Conservation (phyloP, 2,888 invertebrate species). For the Frankliniella intonsa region DNA sequence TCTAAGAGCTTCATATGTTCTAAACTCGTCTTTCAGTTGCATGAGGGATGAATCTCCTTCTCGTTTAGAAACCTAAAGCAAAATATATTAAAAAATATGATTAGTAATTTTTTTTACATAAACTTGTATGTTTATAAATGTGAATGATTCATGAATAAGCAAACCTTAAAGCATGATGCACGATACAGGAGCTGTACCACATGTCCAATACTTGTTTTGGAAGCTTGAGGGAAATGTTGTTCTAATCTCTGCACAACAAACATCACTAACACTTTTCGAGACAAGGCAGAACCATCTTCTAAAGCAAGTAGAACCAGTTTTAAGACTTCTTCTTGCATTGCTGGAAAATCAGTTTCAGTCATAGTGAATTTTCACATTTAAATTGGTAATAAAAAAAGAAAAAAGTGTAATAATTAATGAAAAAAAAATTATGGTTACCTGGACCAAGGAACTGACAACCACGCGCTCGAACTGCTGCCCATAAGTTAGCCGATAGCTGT, state of each 20-base stretch:
- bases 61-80: slow-evolving; percentile 78
- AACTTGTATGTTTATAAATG: background rate
- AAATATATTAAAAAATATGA: slow-evolving; percentile 32
- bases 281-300: slow-evolving; percentile 91
- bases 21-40: slow-evolving; percentile 95
- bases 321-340: slow-evolving; percentile 98
- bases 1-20: slow-evolving; percentile 87
- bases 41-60: slow-evolving; percentile 96
- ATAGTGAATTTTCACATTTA: slow-evolving; percentile 29
- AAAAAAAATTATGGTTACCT: slow-evolving; percentile 46
- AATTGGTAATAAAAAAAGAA: background rate
- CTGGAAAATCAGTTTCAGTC: slow-evolving; percentile 47
- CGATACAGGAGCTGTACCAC: slow-evolving; percentile 96
- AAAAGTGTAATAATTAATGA: slow-evolving; percentile 14
- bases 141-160: background rate
- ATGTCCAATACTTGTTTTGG: slow-evolving; percentile 98
- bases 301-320: slow-evolving; percentile 88
- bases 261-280: slow-evolving; percentile 93
- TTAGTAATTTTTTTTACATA: slow-evolving; percentile 27
- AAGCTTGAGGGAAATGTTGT: slow-evolving; percentile 92
- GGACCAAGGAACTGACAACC: slow-evolving; percentile 98
- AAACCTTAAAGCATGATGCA: slow-evolving; percentile 95
- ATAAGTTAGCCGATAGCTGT: slow-evolving; percentile 86
- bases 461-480: slow-evolving; percentile 94
- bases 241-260: slow-evolving; percentile 96